These are phyloP conservation scores for Cyanoliseus patagonus DNA, from an alignment of 2,113 vertebrate species.

Conservation along the genomic window DNA sequence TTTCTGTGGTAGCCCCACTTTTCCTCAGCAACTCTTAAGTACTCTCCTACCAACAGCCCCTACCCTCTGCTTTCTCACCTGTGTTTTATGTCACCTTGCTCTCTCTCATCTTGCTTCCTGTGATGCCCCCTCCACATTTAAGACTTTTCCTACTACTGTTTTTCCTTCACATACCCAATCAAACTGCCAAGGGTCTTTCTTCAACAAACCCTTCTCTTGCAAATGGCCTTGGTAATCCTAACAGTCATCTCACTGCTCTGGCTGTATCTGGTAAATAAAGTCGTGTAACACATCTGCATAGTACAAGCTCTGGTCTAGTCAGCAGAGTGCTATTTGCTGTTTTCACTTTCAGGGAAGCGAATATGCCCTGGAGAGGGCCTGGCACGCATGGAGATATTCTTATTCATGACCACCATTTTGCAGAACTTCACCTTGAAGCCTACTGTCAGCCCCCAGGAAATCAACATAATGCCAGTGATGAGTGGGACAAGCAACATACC, in stretches of 20 bases:
- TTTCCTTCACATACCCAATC: neutral
- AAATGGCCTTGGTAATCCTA: neutral
- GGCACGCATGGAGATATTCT: constrained; percentile 69
- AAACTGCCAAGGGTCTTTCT: neutral
- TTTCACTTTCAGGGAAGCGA: constrained; percentile 62
- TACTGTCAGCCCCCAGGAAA: constrained; percentile 13
- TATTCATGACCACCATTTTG: constrained; percentile 12
- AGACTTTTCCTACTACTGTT: neutral
- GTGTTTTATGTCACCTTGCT: neutral
- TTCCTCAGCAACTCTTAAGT: neutral
- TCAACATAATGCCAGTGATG: neutral
- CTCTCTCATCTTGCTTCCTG: neutral
- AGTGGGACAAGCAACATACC: neutral
- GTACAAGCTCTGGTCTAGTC: neutral
- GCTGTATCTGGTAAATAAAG: neutral
- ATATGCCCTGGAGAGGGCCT: constrained; percentile 60
- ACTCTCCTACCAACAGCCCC: neutral
- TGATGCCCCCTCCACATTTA: rapidly evolving
- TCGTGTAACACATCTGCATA: neutral
- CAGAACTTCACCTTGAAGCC: constrained; percentile 70
- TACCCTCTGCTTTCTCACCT: neutral
- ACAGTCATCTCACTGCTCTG: neutral
- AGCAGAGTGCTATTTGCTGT: neutral
- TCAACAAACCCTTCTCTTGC: neutral
- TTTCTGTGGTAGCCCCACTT: neutral